Conservation (phyloP, 2,888 invertebrate genomes). For the Aleiodes alternator region DNA sequence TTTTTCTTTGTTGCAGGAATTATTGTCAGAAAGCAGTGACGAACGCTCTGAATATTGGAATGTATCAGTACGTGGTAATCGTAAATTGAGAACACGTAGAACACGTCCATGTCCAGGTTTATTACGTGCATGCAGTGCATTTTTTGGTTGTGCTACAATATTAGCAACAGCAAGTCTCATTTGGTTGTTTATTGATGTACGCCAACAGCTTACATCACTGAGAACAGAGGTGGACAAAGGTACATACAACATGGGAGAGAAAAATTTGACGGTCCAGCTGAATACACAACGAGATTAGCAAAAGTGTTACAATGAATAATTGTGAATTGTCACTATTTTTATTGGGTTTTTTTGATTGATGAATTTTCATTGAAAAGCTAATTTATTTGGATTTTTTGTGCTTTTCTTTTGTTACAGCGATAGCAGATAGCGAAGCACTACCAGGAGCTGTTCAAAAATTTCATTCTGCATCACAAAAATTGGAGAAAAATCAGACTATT, state of each 20-base stretch:
- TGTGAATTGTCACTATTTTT: neutral
- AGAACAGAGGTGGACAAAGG: conserved; percentile 83
- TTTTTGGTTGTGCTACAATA: conserved; percentile 80
- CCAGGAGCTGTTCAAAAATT: conserved; percentile 84
- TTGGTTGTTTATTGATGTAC: conserved; percentile 83
- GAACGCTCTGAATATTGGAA: conserved; percentile 78
- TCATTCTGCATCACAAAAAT: conserved; percentile 82
- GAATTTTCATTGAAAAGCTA: neutral
- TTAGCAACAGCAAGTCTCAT: conserved; percentile 82
- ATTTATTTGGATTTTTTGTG: conserved; percentile 20
- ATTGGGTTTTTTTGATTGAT: neutral
- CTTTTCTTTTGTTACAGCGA: conserved; percentile 77
- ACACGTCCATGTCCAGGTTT: conserved; percentile 76
- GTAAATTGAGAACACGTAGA: conserved; percentile 67
- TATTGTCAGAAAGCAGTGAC: conserved; percentile 81
- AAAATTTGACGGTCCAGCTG: conserved; percentile 27
- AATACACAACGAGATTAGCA: conserved; percentile 13
- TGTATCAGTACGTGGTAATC: conserved; percentile 64
- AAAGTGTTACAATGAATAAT: neutral
- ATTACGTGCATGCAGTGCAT: conserved; percentile 79
- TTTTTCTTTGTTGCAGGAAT: conserved; percentile 76
- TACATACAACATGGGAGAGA: conserved; percentile 64
- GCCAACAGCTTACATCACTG: conserved; percentile 81
- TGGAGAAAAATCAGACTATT: conserved; percentile 82
- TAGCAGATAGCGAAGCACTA: conserved; percentile 82